phyloP scores from a whole-genome alignment of 2,113 vertebrate genomes.

The Sander lucioperca region DNA sequence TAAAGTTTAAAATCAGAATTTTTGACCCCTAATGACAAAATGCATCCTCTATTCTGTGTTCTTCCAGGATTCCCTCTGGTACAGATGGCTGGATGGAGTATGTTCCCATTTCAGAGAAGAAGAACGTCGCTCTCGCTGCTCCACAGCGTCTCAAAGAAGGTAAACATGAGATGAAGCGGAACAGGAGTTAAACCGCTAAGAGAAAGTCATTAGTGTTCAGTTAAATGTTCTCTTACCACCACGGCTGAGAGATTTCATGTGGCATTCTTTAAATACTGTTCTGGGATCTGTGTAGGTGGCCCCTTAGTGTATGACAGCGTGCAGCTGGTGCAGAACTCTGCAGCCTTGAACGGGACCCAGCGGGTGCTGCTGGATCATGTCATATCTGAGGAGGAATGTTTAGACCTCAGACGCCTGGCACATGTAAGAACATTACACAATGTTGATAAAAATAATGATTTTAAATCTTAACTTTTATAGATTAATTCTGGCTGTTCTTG shows the following conservation, averaged over 20 bases:
- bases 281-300: slow-evolving; percentile 85
- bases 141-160: slow-evolving; percentile 88
- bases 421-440: slow-evolving; percentile 83
- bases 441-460: not conserved
- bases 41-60: not conserved
- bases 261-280: not conserved
- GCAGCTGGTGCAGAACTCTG: slow-evolving; percentile 90
- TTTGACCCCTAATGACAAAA: too few species aligned
- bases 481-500: not conserved
- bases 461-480: slow-evolving; percentile 1
- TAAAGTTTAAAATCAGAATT: not conserved
- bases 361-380: slow-evolving; percentile 93
- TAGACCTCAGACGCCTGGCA: slow-evolving; percentile 89
- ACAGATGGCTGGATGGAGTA: slow-evolving; percentile 87
- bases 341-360: slow-evolving; percentile 92
- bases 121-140: slow-evolving; percentile 65
- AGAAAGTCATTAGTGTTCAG: not conserved
- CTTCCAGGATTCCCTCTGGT: slow-evolving; percentile 88
- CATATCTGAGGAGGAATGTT: slow-evolving; percentile 90
- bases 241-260: not conserved
- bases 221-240: not conserved
- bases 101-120: slow-evolving; percentile 87
- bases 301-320: slow-evolving; percentile 88
- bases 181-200: not conserved
- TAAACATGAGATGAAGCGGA: slow-evolving; percentile 60